Evolutionary conservation across 2,113 vertebrate genomes (phyloP).

Genomic region (Daubentonia madagascariensis): DNA sequence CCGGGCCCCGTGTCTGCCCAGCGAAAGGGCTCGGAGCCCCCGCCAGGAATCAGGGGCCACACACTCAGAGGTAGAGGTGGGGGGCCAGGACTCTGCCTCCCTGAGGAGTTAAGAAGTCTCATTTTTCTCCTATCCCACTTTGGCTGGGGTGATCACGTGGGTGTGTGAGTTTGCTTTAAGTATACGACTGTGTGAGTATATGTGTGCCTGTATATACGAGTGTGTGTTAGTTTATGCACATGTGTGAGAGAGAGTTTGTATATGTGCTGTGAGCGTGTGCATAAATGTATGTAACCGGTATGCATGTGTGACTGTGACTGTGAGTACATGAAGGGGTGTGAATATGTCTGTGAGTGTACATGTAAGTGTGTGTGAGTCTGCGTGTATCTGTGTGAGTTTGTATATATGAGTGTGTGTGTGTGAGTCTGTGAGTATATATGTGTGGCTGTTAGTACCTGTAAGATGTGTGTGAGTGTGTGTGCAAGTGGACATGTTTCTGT

Average conservation of each 20-base stretch:
- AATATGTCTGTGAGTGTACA: too few relatives aligned
- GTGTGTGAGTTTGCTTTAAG: neutral
- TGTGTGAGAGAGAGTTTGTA: neutral
- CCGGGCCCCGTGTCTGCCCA: too few relatives aligned
- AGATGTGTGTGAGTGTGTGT: neutral
- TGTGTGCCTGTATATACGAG: neutral
- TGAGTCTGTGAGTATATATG: neutral
- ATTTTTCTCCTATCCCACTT: neutral
- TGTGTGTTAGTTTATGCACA: neutral
- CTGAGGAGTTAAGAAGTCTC: neutral
- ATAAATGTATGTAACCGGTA: neutral
- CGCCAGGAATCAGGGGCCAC: neutral
- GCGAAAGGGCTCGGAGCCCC: neutral
- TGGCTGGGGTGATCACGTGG: neutral
- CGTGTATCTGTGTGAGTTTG: neutral
- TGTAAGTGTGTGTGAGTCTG: neutral
- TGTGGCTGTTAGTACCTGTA: neutral
- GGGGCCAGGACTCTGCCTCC: too few relatives aligned
- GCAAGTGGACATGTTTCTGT: neutral
- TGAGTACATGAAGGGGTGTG: neutral
- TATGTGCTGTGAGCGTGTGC: neutral
- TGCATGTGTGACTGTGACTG: neutral
- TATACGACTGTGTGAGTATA: neutral
- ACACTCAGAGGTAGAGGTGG: accelerated
- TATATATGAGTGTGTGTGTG: too few relatives aligned